Conservation (phyloP, 2,113 vertebrate species). For the Sprattus sprattus region DNA sequence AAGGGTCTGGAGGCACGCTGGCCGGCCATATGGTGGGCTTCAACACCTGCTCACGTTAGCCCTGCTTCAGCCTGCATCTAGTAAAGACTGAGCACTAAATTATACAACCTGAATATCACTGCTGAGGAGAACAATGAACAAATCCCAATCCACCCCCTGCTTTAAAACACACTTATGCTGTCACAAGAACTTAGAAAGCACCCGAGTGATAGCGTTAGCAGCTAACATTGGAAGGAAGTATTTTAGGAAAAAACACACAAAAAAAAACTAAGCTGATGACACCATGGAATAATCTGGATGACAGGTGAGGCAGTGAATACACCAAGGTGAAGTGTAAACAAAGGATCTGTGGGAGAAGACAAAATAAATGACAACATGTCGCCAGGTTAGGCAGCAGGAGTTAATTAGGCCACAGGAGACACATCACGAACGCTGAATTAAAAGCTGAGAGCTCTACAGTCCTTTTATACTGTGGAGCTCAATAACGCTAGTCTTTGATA, state of each 20-base stretch:
- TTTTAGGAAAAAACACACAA: neutral
- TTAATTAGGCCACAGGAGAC: constrained; percentile 38
- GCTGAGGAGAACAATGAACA: neutral
- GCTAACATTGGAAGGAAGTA: neutral
- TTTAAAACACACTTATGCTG: constrained; percentile 20
- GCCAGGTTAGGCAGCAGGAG: neutral
- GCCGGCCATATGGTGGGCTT: constrained; percentile 65
- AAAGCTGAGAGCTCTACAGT: neutral
- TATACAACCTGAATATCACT: constrained; percentile 35
- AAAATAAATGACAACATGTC: constrained; percentile 9
- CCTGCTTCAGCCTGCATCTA: neutral
- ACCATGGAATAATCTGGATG: constrained; percentile 29
- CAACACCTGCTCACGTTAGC: constrained; percentile 44
- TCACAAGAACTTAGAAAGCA: neutral
- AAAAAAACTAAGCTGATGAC: constrained; percentile 21
- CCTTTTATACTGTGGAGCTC: neutral
- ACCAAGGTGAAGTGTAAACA: constrained; percentile 24
- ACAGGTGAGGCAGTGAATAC: neutral
- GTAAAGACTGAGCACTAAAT: constrained; percentile 32
- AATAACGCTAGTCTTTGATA: neutral
- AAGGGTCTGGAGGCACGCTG: constrained; percentile 54
- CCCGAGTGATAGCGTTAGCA: neutral
- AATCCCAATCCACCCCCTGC: too few relatives aligned
- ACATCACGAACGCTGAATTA: neutral
- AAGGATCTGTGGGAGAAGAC: neutral